Base-by-base conservation (phyloP, 2,797 vertebrate species). In the Chaunax sp. region DNA sequence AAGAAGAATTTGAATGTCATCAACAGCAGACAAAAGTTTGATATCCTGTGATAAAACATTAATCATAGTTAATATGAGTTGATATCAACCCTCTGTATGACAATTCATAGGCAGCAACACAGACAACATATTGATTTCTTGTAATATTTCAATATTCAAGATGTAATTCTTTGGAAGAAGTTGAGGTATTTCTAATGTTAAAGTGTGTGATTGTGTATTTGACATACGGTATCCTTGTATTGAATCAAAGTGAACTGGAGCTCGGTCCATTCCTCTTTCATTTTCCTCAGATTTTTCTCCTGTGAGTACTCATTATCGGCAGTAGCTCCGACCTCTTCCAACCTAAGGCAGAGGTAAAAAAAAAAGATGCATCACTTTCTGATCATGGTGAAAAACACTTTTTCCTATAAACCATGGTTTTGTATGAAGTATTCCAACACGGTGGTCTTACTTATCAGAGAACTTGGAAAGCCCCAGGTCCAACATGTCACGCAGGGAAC, bases 231-330 rank as follows among this genome's bases (percentile, higher is more conserved):
- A 71, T 98, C 96, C 85, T 95, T 95, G 88, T 97, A 98, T 2
- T 87, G 85, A 2, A 85, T 55, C 25, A 97, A 95, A 69, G 3
- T 77, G 55, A 98, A 95, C 0, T 23, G 53, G 38, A 95, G 83
- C 0, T 92, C 93, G 0, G 50, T 54, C 97, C 96, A 98, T 64
- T 98, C 96, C 0, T 0, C 78, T 85, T 94, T 96, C 96, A 98
- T 98, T 81, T 96, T 97, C 26, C 95, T 94, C 90, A 98, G 54
- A 47, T 95, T 91, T 80, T 96, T 97, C 86, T 96, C 95, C 47
- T 98, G 85, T 28, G 97, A 95, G 77, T 94, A 93, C 60, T 99
- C 97, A 67, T 98, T 97, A 88, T 94, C 97, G 61, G 96, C 96
- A 3, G 93, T 72, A 12, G 92, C 94, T 55, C 95, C 91, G 25